Evolutionary conservation across 2,113 vertebrate genomes (phyloP).

Genomic region (Vulpes ferrilata): DNA sequence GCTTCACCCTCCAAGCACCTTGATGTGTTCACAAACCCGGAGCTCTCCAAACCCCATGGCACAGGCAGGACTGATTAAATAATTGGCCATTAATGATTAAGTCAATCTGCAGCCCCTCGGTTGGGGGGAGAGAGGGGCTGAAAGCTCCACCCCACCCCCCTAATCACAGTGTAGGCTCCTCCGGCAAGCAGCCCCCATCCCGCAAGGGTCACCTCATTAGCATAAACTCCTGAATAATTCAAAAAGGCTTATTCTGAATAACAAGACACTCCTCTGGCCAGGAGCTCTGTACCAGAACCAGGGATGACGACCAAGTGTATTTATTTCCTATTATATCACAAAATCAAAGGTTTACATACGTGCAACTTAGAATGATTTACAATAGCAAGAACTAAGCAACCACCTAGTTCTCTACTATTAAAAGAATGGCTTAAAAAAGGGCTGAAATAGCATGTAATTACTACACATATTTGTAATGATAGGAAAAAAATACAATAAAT

Average conservation of each 20-base stretch:
- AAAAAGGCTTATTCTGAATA: neutral
- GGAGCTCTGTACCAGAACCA: neutral
- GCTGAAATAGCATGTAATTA: neutral
- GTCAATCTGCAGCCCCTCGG: neutral
- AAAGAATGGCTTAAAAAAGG: neutral
- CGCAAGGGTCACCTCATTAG: neutral
- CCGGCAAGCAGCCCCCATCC: neutral
- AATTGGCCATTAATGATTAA: neutral
- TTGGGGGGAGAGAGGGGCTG: too few relatives aligned
- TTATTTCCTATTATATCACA: neutral
- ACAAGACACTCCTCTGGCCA: neutral
- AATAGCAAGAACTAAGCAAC: neutral
- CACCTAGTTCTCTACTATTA: conserved; percentile 3
- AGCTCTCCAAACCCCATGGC: neutral
- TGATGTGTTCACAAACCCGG: neutral
- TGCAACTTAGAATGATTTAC: neutral
- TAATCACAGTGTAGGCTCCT: neutral
- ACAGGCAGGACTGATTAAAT: neutral
- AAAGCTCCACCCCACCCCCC: neutral
- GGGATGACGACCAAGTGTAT: neutral
- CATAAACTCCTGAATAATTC: neutral
- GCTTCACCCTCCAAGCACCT: neutral
- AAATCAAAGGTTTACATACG: neutral
- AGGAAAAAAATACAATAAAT: neutral
- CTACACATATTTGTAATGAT: neutral